These are phyloP conservation scores for Dascillus cervinus DNA, from an alignment of 2,888 invertebrate species.

Conservation along the genomic window DNA sequence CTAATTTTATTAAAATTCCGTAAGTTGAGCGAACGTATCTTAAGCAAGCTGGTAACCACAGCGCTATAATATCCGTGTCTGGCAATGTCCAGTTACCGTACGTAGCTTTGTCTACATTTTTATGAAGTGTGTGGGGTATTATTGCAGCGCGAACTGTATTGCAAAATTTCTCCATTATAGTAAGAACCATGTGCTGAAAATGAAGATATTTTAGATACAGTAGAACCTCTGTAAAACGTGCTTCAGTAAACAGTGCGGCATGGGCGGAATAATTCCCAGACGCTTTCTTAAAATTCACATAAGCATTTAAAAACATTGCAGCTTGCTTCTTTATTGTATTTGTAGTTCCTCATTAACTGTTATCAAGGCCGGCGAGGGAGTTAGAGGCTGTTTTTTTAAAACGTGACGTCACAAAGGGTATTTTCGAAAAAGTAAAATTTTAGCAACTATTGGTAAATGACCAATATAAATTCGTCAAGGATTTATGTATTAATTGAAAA, in stretches of 20 bases:
- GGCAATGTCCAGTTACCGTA: conserved; percentile 48
- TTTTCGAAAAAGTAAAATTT: too few species aligned
- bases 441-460: too few species aligned
- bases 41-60: conserved; percentile 75
- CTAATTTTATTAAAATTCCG: conserved; percentile 70
- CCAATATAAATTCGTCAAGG: too few species aligned
- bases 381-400: too few species aligned
- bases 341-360: too few species aligned
- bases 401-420: too few species aligned
- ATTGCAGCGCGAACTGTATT: conserved; percentile 66
- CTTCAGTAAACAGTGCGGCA: too few species aligned
- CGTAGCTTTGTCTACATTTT: conserved; percentile 36
- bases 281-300: background rate
- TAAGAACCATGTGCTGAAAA: conserved; percentile 67
- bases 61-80: conserved; percentile 49
- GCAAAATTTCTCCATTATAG: conserved; percentile 67
- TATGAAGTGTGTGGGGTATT: conserved; percentile 55
- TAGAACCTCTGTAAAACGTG: background rate
- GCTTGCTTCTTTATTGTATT: too few species aligned
- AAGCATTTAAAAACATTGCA: too few species aligned
- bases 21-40: conserved; percentile 74
- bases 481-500: too few species aligned
- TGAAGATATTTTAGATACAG: background rate
- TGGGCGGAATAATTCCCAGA: too few species aligned
- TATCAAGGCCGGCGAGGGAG: too few species aligned